Evolutionary conservation across 2,797 vertebrate genomes (phyloP), one percentile per base, ranked within the genome.

Genomic region (Sebastes cheni): DNA sequence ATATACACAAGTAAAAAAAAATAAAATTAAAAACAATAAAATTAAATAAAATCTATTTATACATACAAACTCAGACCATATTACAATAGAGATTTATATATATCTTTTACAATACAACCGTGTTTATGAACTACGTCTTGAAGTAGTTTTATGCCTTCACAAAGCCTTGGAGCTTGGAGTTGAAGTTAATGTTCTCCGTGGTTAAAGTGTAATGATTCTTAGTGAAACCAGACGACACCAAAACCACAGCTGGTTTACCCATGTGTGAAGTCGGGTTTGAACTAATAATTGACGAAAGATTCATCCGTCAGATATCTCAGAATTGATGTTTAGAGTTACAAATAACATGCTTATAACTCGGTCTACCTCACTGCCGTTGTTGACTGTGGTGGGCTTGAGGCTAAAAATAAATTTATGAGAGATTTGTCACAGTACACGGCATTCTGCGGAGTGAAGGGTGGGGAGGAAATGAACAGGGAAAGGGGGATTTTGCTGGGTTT

Each of bases 391-490:
- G 36, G 23, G 56, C 69, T 69, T n/a, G 3, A 25, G 59, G 77
- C 87, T 93, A 91, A 94, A 95, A 94, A 94, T 93, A 92, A 5
- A 66, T 56, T 59, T 50, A 66, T 18, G 79, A 70, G 64, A 39
- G 50, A 86, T 86, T 81, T 80, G 79, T 90, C 82, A 87, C 88
- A 88, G 89, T 85, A 75, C 87, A 76, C 20, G 62, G 72, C 87
- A 86, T 91, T 93, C 83, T 90, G 78, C 23, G 54, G 66, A 66
- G 42, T 16, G 3, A 30, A 89, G 95, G 94, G 95, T 83, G 95
- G 92, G 95, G 93, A 96, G 95, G 95, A 95, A 96, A 92, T 92
- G 91, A 89, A 83, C 77, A 58, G 77, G 69, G 88, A 75, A 69
- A 69, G 78, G 85, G 89, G 87, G 75, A 75, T 89, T 92, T 87